Conservation (phyloP, 2,797 vertebrate genomes). For the Hirundo rustica region DNA sequence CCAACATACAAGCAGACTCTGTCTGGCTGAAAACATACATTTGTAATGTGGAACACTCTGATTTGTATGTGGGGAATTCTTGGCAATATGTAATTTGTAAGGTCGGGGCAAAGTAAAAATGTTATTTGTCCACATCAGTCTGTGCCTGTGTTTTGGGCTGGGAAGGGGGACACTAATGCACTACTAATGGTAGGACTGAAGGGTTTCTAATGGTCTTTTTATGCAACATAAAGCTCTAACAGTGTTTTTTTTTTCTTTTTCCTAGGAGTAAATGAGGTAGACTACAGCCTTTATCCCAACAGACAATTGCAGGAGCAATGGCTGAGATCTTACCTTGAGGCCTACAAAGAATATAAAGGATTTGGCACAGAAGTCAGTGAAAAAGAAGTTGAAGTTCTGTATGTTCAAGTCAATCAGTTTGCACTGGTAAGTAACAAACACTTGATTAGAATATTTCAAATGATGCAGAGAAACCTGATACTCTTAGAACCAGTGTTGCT, state of each 20-base stretch:
- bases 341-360: conserved; percentile 91
- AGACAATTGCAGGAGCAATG: conserved; percentile 87
- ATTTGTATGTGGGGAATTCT: background rate
- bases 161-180: background rate
- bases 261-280: conserved; percentile 94
- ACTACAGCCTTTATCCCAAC: conserved; percentile 91
- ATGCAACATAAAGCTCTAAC: too few species aligned
- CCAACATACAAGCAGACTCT: background rate
- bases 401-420: conserved; percentile 95
- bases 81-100: background rate
- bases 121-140: background rate
- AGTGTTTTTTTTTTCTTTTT: background rate
- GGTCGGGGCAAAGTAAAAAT: background rate
- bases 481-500: background rate
- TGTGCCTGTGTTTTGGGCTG: background rate
- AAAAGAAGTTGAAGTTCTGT: conserved; percentile 89
- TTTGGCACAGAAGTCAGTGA: conserved; percentile 84
- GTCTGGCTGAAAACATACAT: background rate
- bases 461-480: background rate
- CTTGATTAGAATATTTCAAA: background rate
- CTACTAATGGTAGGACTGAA: background rate
- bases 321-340: conserved; percentile 92
- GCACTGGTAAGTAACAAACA: conserved; percentile 84
- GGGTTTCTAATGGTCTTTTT: background rate
- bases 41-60: background rate